These are phyloP conservation scores for Choloepus didactylus DNA, from an alignment of 2,797 vertebrate species.

Conservation along the genomic window DNA sequence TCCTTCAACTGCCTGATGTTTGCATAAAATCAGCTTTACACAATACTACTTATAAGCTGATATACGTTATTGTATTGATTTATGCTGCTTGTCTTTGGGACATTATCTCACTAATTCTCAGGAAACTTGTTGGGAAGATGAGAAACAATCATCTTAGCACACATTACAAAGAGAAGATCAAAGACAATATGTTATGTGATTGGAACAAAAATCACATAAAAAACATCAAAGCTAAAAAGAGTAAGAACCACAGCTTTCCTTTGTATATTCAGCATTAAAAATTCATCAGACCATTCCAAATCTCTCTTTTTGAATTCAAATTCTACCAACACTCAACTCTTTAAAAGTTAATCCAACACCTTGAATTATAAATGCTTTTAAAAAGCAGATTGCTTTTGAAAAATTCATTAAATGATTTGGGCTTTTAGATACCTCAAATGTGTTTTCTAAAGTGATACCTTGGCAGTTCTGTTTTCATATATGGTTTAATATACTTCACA, in stretches of 20 bases:
- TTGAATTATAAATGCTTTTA: constrained; percentile 78
- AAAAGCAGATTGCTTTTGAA: constrained; percentile 70
- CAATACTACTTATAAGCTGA: background rate
- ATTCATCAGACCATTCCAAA: background rate
- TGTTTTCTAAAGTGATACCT: constrained; percentile 50
- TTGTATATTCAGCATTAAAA: constrained; percentile 22
- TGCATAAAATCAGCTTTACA: background rate
- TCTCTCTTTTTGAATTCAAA: constrained; percentile 69
- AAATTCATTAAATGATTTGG: constrained; percentile 73
- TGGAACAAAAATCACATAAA: constrained; percentile 39
- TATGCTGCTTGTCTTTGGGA: background rate
- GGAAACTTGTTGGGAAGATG: background rate
- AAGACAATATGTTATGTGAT: background rate
- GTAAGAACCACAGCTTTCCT: background rate
- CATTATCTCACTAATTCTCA: background rate
- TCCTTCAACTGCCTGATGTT: background rate
- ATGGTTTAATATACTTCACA: constrained; percentile 11
- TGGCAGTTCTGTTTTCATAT: constrained; percentile 58
- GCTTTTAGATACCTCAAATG: constrained; percentile 39
- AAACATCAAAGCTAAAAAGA: constrained; percentile 58
- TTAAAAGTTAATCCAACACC: constrained; percentile 80
- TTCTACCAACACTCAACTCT: constrained; percentile 69
- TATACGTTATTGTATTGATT: background rate
- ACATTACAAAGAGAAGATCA: background rate
- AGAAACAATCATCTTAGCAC: background rate